Conservation (phyloP, 2,888 invertebrate species). For the Tiphia femorata region DNA sequence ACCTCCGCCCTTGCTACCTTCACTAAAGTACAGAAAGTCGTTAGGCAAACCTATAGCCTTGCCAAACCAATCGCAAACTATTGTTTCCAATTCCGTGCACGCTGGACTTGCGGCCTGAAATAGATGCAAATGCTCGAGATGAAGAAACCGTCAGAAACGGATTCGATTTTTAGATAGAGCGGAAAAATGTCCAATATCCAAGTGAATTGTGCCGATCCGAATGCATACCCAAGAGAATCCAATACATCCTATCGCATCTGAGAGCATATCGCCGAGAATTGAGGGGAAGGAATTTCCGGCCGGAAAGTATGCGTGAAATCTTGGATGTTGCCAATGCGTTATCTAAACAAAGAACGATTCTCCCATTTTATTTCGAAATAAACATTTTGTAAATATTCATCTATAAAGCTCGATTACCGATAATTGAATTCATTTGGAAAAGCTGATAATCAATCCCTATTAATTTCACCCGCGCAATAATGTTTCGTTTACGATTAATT, state of each 20-base stretch:
- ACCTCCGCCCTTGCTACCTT: conserved; percentile 92
- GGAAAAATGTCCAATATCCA: conserved; percentile 5
- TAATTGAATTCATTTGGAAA: no score
- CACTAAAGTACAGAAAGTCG: conserved; percentile 85
- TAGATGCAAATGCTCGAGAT: no score
- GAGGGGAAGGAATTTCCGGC: conserved; percentile 98
- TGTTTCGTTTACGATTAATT: no score
- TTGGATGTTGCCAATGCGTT: conserved; percentile 99
- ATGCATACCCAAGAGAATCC: conserved; percentile 95
- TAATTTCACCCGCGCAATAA: no score
- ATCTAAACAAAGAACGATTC: conserved; percentile 72
- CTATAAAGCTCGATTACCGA: no score
- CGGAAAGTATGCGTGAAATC: conserved; percentile 99
- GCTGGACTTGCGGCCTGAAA: conserved; percentile 96
- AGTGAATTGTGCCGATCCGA: no score
- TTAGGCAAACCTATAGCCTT: conserved; percentile 94
- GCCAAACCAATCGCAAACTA: conserved; percentile 96
- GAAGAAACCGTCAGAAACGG: neutral
- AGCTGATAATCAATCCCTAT: no score
- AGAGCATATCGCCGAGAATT: conserved; percentile 97
- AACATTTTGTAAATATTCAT: no score
- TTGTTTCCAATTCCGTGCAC: conserved; percentile 95
- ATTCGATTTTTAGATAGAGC: neutral
- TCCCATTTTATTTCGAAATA: no score
- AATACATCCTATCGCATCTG: conserved; percentile 95